These are phyloP conservation scores for Gisinianus flammeolus DNA, from an alignment of 2,888 invertebrate genomes.

Conservation along the genomic window DNA sequence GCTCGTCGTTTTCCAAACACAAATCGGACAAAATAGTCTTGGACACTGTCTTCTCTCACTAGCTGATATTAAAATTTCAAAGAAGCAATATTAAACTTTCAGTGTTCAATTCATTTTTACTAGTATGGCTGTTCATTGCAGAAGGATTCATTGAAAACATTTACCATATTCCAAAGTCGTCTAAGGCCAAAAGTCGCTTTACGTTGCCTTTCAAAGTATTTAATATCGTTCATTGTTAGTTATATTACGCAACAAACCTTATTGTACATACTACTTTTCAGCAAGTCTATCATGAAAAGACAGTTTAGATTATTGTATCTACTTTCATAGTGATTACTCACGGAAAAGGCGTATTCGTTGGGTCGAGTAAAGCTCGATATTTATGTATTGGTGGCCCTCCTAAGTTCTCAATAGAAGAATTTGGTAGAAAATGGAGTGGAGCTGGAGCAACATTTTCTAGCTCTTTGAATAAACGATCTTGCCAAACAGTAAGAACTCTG, in stretches of 20 bases:
- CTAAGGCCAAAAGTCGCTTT: slow-evolving; percentile 65
- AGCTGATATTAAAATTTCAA: no score
- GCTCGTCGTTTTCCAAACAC: slow-evolving; percentile 84
- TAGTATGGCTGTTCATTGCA: no score
- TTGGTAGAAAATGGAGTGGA: slow-evolving; percentile 85
- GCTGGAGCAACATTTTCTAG: slow-evolving; percentile 78
- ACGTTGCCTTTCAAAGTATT: slow-evolving; percentile 66
- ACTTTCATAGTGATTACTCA: no score
- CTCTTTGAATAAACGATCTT: slow-evolving; percentile 77
- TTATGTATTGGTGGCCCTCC: slow-evolving; percentile 81
- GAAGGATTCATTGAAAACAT: no score
- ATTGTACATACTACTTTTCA: no score
- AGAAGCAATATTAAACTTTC: no score
- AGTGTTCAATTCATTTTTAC: no score
- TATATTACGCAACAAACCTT: no score
- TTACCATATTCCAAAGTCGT: slow-evolving; percentile 90
- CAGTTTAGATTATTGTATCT: no score
- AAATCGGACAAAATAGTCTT: slow-evolving; percentile 93
- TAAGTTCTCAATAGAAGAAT: slow-evolving; percentile 80
- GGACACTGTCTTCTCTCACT: slow-evolving; percentile 88
- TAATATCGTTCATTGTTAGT: no score
- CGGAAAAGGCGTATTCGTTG: slow-evolving; percentile 93
- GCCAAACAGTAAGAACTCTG: slow-evolving; percentile 87
- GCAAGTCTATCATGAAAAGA: no score
- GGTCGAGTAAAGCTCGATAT: slow-evolving; percentile 88